Base-by-base conservation (phyloP, 1,140 invertebrate genomes). In the Pectinophora gossypiella region DNA sequence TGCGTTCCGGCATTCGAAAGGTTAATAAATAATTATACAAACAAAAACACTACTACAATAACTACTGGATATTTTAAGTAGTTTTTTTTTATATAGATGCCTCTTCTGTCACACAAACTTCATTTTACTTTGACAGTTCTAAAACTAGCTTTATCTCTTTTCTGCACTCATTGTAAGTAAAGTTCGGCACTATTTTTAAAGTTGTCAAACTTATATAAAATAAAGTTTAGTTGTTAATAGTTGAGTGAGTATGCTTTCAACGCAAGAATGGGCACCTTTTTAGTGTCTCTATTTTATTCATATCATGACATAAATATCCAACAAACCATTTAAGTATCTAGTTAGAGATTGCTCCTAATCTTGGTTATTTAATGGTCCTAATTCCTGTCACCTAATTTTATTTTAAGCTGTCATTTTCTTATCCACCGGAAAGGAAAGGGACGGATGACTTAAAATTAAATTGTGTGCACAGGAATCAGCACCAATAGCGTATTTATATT, bases 301-400 rank as follows among this genome's bases (percentile, higher is more conserved):
- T n/a, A n/a, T n/a, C n/a, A n/a, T n/a, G 45, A 45, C 1, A 19
- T 27, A 38, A 19, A 42, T 32, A n/a, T 46, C 54, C 45, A 27
- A 55, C 27, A 55, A 55, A 48, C 32, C 19, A 6, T 36, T 21
- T 16, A 48, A 57, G 49, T 57, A 52, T 50, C 22, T 59, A 56
- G 36, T 52, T 65, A 65, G 62, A 65, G 62, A 65, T 65, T 65
- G 62, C 62, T 61, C 59, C 55, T 61, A 64, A 54, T 20, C n/a
- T 45, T 54, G 48, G 51, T 44, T 53, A 27, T 48, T n/a, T n/a
- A 32, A 9, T 32, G 1, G n/a, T n/a, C n/a, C n/a, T n/a, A n/a
- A n/a, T n/a, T n/a, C n/a, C n/a, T n/a, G n/a, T n/a, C n/a, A n/a
- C n/a, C n/a, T n/a, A n/a, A n/a, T n/a, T n/a, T n/a, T n/a, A n/a